Base-by-base conservation (phyloP, 2,888 invertebrate genomes). In the Pyrrhia umbra region DNA sequence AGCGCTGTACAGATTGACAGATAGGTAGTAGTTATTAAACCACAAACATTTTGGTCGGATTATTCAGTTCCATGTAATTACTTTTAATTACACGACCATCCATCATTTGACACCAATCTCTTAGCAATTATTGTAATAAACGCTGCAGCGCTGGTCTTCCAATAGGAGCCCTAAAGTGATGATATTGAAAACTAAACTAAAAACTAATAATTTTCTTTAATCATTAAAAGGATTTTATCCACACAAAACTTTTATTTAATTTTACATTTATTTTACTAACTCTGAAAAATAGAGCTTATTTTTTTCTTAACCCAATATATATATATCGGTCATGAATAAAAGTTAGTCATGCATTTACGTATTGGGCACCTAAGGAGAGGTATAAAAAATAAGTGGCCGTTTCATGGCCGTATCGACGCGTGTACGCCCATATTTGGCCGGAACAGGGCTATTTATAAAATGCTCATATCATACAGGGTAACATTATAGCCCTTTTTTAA, bases 381-480 rank as follows among this genome's bases (percentile, higher is more conserved):
- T 79, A 75, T 82, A 82, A 82, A 82, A 82, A 81, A 71, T 82
- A 82, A 82, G 75, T 73, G 76, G 68, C 61, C 69, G 65, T 81
- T 74, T 63, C 63, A 70, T 47, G 75, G 58, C 50, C 76, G 61
- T 79, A 79, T 79, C 79, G 81, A 81, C 68, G 76, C 76, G 68
- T 65, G 69, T 75, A 79, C 60, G 62, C 54, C 73, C 65, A 59
- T 75, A 70, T 79, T 78, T 55, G 77, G 77, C 70, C 73, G 82
- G 78, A 77, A 80, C 68, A 61, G 42, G 77, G 63, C 78, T 67
- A 81, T 81, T 80, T 81, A 81, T 80, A 80, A 76, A 77, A 80
- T 67, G 67, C 49, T 68, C 67, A 57, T 68, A 79, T 79, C 66
- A 70, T 70, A 63, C 59, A 59, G 66, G 70, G 70, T 59, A 52